Percentiles rank a stretch among this genome's conserved stretches.
Evolutionary conservation across 2,888 invertebrate genomes (phyloP).

Genomic region (Leptopilina syphax): DNA sequence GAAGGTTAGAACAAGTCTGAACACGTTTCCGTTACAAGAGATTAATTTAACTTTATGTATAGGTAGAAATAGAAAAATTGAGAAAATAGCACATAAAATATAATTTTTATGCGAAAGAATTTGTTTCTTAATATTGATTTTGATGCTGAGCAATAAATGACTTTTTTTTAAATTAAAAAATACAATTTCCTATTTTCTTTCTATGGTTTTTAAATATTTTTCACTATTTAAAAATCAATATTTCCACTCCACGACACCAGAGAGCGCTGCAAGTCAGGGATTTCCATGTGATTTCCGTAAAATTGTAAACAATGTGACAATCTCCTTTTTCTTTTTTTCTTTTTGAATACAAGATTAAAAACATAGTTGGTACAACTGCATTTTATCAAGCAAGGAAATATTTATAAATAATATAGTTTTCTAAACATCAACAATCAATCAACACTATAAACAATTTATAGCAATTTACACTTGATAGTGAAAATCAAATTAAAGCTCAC

Average conservation of each 20-base stretch:
- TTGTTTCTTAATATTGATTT: too few species aligned
- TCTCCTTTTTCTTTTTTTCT: neutral
- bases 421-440: neutral
- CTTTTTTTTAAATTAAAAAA: too few species aligned
- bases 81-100: too few species aligned
- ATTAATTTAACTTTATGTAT: too few species aligned
- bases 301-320: slow-evolving; percentile 20
- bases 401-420: neutral
- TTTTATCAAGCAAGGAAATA: slow-evolving; percentile 3
- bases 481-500: neutral
- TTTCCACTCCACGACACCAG: neutral
- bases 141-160: too few species aligned
- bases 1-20: too few species aligned
- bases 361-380: neutral
- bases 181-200: too few species aligned
- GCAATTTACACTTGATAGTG: neutral
- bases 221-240: neutral
- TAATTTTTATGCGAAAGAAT: too few species aligned
- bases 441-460: neutral
- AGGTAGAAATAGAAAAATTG: too few species aligned
- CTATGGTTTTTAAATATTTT: too few species aligned
- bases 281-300: slow-evolving; percentile 3
- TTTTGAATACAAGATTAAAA: neutral
- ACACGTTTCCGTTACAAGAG: too few species aligned
- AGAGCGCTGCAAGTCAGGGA: neutral